Evolutionary conservation across 2,888 invertebrate species (phyloP), one percentile per base, ranked within the genome.

Genomic region (Eudemis profundana): DNA sequence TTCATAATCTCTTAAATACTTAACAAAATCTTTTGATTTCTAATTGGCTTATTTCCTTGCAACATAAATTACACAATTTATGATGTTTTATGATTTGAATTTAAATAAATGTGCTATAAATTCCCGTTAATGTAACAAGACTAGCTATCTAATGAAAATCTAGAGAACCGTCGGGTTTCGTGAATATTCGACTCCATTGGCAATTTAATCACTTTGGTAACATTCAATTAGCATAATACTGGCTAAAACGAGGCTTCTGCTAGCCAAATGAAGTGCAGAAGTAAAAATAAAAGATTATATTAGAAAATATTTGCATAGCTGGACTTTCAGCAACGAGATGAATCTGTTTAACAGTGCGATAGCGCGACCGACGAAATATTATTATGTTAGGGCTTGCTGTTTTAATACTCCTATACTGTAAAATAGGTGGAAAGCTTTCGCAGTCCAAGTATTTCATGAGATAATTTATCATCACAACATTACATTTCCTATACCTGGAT

Each of bases 51-150:
- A 50, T 44, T 64, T 64, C 44, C 64, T 33, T 44, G 49, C 50
- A 51, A 44, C 57, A 64, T 57, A 64, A 64, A 64, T 64, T 64
- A 59, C 38, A 50, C 50, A 65, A 65, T 53, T 54, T 65, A 60
- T 65, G 65, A 65, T 53, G 46, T 65, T 65, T 65, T 59, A 65
- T 65, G 65, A 65, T 65, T 65, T 27, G 65, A 65, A 65, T 65
- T 65, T 65, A 65, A 65, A 65, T 65, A 65, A 65, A 53, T 60
- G 59, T 53, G 53, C 65, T 40, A 65, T 65, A 65, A 65, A 65
- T 65, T 60, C 21, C 38, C 59, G 38, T 60, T 65, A 65, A 65
- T 65, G 65, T 65, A 65, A 65, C 63, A 44, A 64, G 63, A 64
- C 51, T 60, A 46, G 65, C 59, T 65, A 65, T 64, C 64, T 65